Percentiles rank a stretch among this genome's conserved stretches.
These are phyloP conservation scores for Metacarcinus magister DNA, from an alignment of 2,888 invertebrate species.

Conservation along the genomic window DNA sequence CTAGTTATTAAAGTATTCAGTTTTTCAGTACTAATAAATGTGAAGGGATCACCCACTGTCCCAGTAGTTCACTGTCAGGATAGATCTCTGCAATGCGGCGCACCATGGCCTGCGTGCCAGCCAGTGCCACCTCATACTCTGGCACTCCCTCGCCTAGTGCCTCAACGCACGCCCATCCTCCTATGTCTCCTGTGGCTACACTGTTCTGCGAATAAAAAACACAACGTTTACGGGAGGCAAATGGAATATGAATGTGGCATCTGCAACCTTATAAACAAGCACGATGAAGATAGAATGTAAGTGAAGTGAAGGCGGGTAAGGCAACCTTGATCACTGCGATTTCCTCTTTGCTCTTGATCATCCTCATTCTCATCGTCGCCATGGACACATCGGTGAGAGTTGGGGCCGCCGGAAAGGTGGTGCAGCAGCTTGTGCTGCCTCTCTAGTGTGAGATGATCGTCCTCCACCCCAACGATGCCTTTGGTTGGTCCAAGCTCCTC, in stretches of 20 bases:
- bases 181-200: constrained; percentile 73
- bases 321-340: constrained; percentile 67
- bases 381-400: constrained; percentile 40
- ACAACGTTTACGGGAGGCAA: background rate
- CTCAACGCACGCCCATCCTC: constrained; percentile 65
- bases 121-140: constrained; percentile 78
- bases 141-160: constrained; percentile 70
- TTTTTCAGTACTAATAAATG: too few relatives aligned
- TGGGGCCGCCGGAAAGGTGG: background rate
- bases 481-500: constrained; percentile 31
- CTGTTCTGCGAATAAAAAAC: constrained; percentile 67
- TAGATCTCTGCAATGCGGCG: constrained; percentile 67
- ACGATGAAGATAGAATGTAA: too few relatives aligned
- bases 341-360: constrained; percentile 67
- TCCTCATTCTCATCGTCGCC: constrained; percentile 59
- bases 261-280: background rate
- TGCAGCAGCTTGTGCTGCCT: background rate
- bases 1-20: too few relatives aligned
- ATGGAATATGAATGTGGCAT: too few relatives aligned
- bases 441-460: constrained; percentile 66
- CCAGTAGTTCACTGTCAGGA: constrained; percentile 73
- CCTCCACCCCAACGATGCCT: constrained; percentile 64
- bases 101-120: constrained; percentile 77
- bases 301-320: background rate
- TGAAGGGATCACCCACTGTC: constrained; percentile 65